Evolutionary conservation across 2,888 invertebrate species (phyloP).

Genomic region (Drosophila hamatofila): DNA sequence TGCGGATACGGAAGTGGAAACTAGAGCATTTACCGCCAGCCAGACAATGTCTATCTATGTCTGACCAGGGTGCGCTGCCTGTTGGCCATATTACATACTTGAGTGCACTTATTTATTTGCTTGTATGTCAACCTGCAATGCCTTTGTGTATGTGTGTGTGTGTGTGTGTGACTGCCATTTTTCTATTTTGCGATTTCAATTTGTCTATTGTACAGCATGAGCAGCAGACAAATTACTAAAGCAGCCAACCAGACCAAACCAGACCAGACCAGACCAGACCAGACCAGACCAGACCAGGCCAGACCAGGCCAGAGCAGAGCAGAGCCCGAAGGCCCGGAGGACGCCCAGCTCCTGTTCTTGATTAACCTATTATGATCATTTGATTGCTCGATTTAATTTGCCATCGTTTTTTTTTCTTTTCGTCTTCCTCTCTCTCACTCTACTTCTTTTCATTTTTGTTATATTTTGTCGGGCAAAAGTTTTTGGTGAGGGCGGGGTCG

Average conservation of each 20-base stretch:
- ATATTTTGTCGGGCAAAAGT: slow-evolving; percentile 18
- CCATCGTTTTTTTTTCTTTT: slow-evolving; percentile 46
- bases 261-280: slow-evolving; percentile 10
- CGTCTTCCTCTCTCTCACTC: not conserved
- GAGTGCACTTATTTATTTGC: slow-evolving; percentile 80
- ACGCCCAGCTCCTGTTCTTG: slow-evolving; percentile 61
- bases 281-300: slow-evolving; percentile 9
- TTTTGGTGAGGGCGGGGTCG: not conserved
- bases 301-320: slow-evolving; percentile 4
- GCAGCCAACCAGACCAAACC: slow-evolving; percentile 23
- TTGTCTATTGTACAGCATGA: slow-evolving; percentile 63
- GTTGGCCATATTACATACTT: slow-evolving; percentile 77
- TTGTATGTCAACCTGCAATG: slow-evolving; percentile 70
- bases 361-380: slow-evolving; percentile 81
- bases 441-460: slow-evolving; percentile 15
- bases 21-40: slow-evolving; percentile 39
- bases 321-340: not conserved
- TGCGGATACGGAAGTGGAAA: slow-evolving; percentile 44
- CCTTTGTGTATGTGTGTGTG: slow-evolving; percentile 39
- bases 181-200: slow-evolving; percentile 66
- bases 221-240: slow-evolving; percentile 49
- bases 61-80: slow-evolving; percentile 58
- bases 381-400: slow-evolving; percentile 80
- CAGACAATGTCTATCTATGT: slow-evolving; percentile 46
- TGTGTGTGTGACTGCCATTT: slow-evolving; percentile 28